A percentile compares a stretch with the other conserved stretches of the same genome.
phyloP scores from a whole-genome alignment of 37 sponge, comb jelly and placozoan species.

The Beroe forskalii region DNA sequence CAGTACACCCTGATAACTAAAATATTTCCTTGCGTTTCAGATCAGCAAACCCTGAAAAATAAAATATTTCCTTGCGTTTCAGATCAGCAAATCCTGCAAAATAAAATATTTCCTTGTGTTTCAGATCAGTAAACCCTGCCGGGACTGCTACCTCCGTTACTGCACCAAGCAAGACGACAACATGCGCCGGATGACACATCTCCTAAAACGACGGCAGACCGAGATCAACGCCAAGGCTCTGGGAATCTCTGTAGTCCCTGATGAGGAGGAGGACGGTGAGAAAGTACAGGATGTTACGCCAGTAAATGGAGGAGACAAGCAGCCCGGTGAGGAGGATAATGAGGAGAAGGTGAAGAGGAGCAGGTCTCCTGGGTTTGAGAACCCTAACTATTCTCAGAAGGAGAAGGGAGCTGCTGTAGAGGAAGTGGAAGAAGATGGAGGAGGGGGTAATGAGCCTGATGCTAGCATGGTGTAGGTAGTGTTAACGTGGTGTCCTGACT shows the following conservation, averaged over 20 bases:
- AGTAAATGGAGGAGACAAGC: not conserved
- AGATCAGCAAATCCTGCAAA: too few relatives aligned
- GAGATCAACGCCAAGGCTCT: not conserved
- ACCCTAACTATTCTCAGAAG: not conserved
- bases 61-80: too few relatives aligned
- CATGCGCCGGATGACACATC: not conserved
- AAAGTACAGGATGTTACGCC: not conserved
- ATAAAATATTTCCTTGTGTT: not conserved
- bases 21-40: too few relatives aligned
- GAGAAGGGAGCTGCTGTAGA: not conserved
- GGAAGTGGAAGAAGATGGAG: not conserved
- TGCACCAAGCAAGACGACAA: not conserved
- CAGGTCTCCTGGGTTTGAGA: not conserved
- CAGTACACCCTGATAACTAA: too few relatives aligned
- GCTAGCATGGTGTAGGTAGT: too few relatives aligned
- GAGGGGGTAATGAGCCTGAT: too few relatives aligned
- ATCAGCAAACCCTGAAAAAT: too few relatives aligned
- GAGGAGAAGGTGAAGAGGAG: too few relatives aligned
- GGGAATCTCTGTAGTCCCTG: not conserved
- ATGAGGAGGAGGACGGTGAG: not conserved
- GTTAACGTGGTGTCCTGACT: too few relatives aligned
- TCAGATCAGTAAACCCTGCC: constrained; percentile 44
- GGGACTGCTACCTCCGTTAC: constrained; percentile 41
- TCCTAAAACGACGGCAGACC: not conserved
- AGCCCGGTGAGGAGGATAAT: too few relatives aligned